Evolutionary conservation across 2,113 vertebrate genomes (phyloP).

Genomic region (Campylomormyrus tamandua): DNA sequence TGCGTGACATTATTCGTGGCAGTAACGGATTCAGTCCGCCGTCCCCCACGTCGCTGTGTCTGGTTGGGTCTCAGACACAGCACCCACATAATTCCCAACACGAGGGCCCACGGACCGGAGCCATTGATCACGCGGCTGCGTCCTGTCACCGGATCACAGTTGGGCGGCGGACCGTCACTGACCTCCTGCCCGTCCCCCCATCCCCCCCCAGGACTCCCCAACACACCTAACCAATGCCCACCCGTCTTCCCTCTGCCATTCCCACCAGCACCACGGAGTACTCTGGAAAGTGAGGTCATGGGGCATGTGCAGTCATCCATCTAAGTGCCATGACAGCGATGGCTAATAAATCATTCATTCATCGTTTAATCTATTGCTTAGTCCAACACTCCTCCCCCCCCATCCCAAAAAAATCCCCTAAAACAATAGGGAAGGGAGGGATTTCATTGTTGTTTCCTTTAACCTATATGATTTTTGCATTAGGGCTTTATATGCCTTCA

Average conservation of each 20-base stretch:
- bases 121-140: constrained; percentile 71
- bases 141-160: constrained; percentile 69
- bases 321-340: constrained; percentile 67
- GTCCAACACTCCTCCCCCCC: constrained; percentile 31
- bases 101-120: background rate
- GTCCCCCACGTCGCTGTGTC: background rate
- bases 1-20: background rate
- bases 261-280: constrained; percentile 42
- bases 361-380: constrained; percentile 70
- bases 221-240: constrained; percentile 29
- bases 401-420: constrained; percentile 38
- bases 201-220: constrained; percentile 37
- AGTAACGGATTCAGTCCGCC: background rate
- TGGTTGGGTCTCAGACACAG: background rate
- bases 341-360: constrained; percentile 79
- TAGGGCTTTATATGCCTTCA: background rate
- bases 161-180: constrained; percentile 49
- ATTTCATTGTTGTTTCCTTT: background rate
- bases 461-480: background rate
- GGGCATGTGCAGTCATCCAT: constrained; percentile 73
- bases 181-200: constrained; percentile 4
- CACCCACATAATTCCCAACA: background rate
- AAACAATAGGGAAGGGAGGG: constrained; percentile 47
- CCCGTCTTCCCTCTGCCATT: constrained; percentile 36
- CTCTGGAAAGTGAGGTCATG: constrained; percentile 70